phyloP scores from a whole-genome alignment of 2,888 invertebrate genomes.

The Ethmia dodecea region DNA sequence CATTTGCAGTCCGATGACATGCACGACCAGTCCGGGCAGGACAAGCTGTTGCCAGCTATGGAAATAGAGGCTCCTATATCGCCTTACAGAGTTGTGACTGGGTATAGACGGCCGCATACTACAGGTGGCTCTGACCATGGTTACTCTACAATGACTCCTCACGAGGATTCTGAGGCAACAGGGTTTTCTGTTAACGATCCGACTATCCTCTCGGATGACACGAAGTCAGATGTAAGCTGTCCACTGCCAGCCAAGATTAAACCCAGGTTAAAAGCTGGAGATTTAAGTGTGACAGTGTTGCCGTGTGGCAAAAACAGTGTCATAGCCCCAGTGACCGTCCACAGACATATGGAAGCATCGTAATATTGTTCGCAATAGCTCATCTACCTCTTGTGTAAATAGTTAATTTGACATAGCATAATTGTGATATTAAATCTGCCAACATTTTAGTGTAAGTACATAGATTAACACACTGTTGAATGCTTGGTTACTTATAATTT shows the following conservation, averaged over 20 bases:
- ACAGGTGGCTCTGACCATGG: slow-evolving; percentile 95
- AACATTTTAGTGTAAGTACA: slow-evolving; percentile 15
- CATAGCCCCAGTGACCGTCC: slow-evolving; percentile 93
- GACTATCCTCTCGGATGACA: slow-evolving; percentile 71
- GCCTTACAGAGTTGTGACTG: slow-evolving; percentile 91
- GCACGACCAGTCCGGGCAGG: slow-evolving; percentile 81
- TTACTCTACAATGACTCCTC: slow-evolving; percentile 95
- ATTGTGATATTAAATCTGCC: slow-evolving; percentile 27
- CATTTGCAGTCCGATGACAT: slow-evolving; percentile 84
- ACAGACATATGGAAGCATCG: slow-evolving; percentile 90
- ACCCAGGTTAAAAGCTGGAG: slow-evolving; percentile 54
- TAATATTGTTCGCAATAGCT: slow-evolving; percentile 37
- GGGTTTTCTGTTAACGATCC: slow-evolving; percentile 85
- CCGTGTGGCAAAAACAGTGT: slow-evolving; percentile 79
- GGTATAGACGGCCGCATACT: slow-evolving; percentile 85
- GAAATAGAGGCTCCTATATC: slow-evolving; percentile 86
- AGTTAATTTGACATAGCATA: slow-evolving; percentile 15
- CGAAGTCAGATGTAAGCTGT: slow-evolving; percentile 77
- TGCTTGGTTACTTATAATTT: background rate
- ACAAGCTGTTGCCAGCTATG: slow-evolving; percentile 79
- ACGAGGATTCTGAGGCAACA: slow-evolving; percentile 91
- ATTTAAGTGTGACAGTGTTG: slow-evolving; percentile 66
- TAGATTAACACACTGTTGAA: background rate
- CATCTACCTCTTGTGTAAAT: slow-evolving; percentile 51
- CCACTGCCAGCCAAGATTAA: slow-evolving; percentile 70